Evolutionary conservation across 2,113 vertebrate genomes (phyloP).

Genomic region (Nestor notabilis): DNA sequence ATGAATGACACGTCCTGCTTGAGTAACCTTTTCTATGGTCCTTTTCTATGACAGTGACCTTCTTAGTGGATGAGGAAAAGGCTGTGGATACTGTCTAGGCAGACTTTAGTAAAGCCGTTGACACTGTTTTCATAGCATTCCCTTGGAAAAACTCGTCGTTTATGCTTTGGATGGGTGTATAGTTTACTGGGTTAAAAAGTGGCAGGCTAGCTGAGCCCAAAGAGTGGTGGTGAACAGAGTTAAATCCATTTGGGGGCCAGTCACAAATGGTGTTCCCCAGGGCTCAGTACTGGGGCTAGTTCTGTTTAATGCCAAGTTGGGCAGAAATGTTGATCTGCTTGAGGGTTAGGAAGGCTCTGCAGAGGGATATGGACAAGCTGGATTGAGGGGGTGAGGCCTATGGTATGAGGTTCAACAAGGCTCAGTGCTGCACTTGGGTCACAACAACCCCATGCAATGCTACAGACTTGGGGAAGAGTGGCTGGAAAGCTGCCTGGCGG

Average conservation of each 20-base stretch:
- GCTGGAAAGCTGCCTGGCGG: not conserved
- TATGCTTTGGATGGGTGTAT: not conserved
- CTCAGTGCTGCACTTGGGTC: not conserved
- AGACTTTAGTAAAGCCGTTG: not conserved
- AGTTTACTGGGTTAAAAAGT: not conserved
- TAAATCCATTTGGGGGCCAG: not conserved
- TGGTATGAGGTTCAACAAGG: not conserved
- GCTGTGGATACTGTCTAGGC: not conserved
- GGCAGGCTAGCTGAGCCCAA: not conserved
- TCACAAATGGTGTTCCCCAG: not conserved
- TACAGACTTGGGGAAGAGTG: not conserved
- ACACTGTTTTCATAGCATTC: not conserved
- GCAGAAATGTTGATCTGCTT: not conserved
- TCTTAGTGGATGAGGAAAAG: not conserved
- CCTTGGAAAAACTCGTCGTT: not conserved
- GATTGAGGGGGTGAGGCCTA: fast-evolving
- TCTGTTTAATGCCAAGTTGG: not conserved
- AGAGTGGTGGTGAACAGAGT: not conserved
- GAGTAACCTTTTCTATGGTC: not conserved
- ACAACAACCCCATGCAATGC: not conserved
- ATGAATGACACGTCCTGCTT: not conserved
- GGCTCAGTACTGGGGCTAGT: too few relatives aligned
- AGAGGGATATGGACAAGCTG: not conserved
- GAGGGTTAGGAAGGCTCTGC: not conserved
- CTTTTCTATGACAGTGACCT: not conserved